phyloP scores from a whole-genome alignment of 2,797 vertebrate species.

The Notoglanidium macrostoma region DNA sequence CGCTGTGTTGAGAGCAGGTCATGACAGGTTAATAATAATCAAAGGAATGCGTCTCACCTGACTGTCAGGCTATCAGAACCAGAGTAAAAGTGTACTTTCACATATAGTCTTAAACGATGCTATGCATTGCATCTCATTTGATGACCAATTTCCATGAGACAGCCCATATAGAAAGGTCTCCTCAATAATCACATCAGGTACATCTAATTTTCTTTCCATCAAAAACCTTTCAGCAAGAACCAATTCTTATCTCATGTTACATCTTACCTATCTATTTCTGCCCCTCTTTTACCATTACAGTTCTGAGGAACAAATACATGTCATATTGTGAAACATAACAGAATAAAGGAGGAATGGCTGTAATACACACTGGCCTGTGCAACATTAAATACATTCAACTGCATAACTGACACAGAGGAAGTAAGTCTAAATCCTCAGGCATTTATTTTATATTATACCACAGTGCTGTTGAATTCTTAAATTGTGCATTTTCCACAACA shows the following conservation, averaged over 20 bases:
- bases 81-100: not conserved
- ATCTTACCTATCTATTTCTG: not conserved
- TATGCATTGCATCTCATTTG: slow-evolving; percentile 5
- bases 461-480: not conserved
- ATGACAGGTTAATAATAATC: slow-evolving; percentile 36
- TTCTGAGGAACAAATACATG: not conserved
- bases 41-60: slow-evolving; percentile 26
- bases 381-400: not conserved
- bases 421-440: not conserved
- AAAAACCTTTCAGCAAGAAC: not conserved
- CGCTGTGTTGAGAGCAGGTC: slow-evolving; percentile 13
- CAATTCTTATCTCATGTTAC: not conserved
- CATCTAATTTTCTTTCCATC: not conserved
- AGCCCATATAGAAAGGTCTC: not conserved
- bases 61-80: slow-evolving; percentile 10
- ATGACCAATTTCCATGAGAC: not conserved
- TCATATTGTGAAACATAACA: not conserved
- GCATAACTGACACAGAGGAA: not conserved
- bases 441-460: not conserved
- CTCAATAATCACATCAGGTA: not conserved
- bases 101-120: not conserved
- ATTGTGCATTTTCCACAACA: not conserved
- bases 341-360: not conserved
- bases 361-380: not conserved
- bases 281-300: not conserved